Percentiles rank a stretch among this genome's conserved stretches.
Conservation (phyloP, 2,797 vertebrate genomes). For the Rhinoraja longicauda region DNA sequence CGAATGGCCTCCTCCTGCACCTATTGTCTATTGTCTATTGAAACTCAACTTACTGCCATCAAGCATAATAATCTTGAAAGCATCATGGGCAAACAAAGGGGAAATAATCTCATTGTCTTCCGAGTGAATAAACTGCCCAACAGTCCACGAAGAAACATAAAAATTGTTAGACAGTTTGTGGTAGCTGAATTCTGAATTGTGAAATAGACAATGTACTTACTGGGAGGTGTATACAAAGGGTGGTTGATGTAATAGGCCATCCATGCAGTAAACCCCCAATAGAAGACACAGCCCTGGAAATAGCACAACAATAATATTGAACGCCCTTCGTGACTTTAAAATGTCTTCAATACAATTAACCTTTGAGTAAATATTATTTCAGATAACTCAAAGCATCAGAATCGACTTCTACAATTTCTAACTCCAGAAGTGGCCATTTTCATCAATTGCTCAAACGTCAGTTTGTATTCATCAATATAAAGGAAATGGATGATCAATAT, state of each 20-base stretch:
- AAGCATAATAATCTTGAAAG: background rate
- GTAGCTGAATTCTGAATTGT: conserved; percentile 16
- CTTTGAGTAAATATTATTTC: background rate
- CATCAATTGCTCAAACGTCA: background rate
- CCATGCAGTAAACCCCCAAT: conserved; percentile 68
- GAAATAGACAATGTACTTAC: conserved; percentile 51
- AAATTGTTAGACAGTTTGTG: background rate
- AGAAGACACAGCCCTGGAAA: conserved; percentile 62
- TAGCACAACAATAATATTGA: conserved; percentile 44
- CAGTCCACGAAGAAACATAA: background rate
- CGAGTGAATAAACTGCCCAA: background rate
- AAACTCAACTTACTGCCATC: background rate
- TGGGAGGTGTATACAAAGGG: conserved; percentile 60
- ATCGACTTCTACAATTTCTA: background rate
- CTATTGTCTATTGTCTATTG: too few relatives aligned
- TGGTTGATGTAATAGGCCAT: conserved; percentile 63
- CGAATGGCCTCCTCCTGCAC: too few relatives aligned
- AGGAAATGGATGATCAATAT: background rate
- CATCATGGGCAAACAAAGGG: background rate
- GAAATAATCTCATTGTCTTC: background rate
- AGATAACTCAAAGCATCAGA: background rate
- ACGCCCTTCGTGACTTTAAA: conserved; percentile 41
- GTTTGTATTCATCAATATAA: background rate
- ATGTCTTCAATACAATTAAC: conserved; percentile 24
- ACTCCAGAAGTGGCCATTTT: background rate